Percentiles rank a stretch among this genome's conserved stretches.
Evolutionary conservation across 2,797 vertebrate species (phyloP).

Genomic region (Galago senegalensis): DNA sequence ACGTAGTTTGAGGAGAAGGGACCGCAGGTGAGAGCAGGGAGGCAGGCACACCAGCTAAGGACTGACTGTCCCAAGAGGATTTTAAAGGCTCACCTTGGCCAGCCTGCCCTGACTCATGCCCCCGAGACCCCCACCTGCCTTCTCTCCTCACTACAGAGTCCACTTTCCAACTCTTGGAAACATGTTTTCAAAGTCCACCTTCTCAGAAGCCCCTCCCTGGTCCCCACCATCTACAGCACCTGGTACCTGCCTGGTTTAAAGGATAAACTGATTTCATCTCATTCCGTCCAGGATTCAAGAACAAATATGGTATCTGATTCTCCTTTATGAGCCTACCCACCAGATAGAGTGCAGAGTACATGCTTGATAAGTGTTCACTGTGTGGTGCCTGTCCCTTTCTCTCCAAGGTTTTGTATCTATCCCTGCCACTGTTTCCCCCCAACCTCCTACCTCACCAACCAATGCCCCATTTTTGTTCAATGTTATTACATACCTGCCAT

Average conservation of each 20-base stretch:
- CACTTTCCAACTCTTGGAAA: background rate
- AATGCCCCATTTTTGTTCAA: background rate
- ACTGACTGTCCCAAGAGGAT: background rate
- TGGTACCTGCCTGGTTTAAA: background rate
- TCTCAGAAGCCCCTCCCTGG: background rate
- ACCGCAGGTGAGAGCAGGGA: background rate
- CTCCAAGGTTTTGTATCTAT: background rate
- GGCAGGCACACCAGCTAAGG: background rate
- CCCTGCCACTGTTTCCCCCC: too few relatives aligned
- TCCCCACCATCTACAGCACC: too few relatives aligned
- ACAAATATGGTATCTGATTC: background rate
- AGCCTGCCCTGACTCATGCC: fast-evolving
- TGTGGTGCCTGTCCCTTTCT: background rate
- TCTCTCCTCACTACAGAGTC: background rate
- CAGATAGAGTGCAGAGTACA: background rate
- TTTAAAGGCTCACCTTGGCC: background rate
- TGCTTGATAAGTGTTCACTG: background rate
- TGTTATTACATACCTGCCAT: background rate
- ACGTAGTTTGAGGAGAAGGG: background rate
- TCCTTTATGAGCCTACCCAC: background rate
- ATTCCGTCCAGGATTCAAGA: background rate
- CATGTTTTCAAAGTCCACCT: background rate
- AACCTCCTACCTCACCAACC: background rate
- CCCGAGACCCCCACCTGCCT: background rate
- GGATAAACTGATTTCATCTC: background rate